These are phyloP conservation scores for Cryptus armator DNA, from an alignment of 2,888 invertebrate genomes.

Conservation along the genomic window DNA sequence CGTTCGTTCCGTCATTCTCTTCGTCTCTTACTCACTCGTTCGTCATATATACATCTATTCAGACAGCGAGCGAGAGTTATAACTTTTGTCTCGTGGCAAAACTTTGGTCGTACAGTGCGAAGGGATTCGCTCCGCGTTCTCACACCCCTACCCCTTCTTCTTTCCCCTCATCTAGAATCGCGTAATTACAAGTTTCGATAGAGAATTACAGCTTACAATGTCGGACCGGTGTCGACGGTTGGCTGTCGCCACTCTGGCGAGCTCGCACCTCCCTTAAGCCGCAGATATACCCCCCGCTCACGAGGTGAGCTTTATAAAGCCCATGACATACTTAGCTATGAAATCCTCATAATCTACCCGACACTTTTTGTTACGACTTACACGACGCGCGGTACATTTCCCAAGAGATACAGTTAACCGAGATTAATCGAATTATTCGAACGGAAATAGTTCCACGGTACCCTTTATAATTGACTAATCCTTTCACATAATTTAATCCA, in stretches of 20 bases:
- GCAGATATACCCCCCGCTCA: neutral
- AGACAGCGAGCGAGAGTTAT: conserved; percentile 22
- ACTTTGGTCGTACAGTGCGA: conserved; percentile 65
- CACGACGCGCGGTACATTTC: conserved; percentile 22
- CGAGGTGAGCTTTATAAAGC: conserved; percentile 43
- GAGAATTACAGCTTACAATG: conserved; percentile 37
- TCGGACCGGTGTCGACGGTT: conserved; percentile 18
- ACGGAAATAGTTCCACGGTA: neutral
- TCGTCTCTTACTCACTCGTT: conserved; percentile 4
- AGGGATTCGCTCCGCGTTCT: conserved; percentile 56
- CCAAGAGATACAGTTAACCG: conserved; percentile 47
- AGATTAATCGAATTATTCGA: conserved; percentile 63
- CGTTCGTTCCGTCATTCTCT: conserved; percentile 47
- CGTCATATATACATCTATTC: conserved; percentile 30
- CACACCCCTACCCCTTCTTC: conserved; percentile 38
- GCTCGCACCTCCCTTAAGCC: conserved; percentile 19
- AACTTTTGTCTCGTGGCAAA: conserved; percentile 61
- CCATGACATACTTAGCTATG: conserved; percentile 34
- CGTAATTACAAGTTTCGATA: conserved; percentile 62
- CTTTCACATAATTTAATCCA: conserved; percentile 6
- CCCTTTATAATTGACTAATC: conserved; percentile 32
- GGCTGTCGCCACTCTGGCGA: neutral
- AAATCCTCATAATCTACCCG: conserved; percentile 50
- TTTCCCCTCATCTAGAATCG: neutral
- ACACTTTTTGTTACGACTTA: conserved; percentile 33